Percentiles rank a stretch among this genome's conserved stretches.
These are phyloP conservation scores for Tiliacea aurago DNA, from an alignment of 2,888 invertebrate genomes.

Conservation along the genomic window DNA sequence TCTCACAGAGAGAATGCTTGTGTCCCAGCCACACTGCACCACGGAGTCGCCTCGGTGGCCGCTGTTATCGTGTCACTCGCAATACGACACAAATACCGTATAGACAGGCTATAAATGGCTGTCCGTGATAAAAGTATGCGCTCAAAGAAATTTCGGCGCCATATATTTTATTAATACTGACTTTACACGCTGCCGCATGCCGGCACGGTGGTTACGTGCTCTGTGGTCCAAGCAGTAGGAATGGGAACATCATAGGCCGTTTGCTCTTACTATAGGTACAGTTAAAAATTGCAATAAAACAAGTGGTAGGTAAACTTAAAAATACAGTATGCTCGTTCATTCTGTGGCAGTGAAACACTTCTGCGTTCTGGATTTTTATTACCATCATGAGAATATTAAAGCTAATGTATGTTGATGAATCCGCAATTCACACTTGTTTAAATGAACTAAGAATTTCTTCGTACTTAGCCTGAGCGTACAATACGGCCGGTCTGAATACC, in stretches of 20 bases:
- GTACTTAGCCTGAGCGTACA: background rate
- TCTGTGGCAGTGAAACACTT: conserved; percentile 49
- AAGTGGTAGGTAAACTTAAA: conserved; percentile 9
- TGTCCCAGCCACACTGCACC: background rate
- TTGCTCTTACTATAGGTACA: background rate
- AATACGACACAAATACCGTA: background rate
- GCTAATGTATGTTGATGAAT: background rate
- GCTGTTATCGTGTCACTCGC: background rate
- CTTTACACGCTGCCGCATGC: too few relatives aligned
- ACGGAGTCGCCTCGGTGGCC: background rate
- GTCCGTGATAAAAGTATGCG: too few relatives aligned
- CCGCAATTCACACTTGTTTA: background rate
- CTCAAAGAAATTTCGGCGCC: background rate
- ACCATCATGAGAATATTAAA: background rate
- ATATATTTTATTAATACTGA: background rate
- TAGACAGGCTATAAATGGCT: too few relatives aligned
- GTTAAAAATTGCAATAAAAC: conserved; percentile 16
- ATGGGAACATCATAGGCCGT: background rate
- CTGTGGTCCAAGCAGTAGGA: background rate
- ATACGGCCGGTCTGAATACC: too few relatives aligned
- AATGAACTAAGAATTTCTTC: background rate
- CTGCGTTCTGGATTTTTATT: conserved; percentile 44
- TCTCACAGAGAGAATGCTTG: background rate
- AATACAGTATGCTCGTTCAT: conserved; percentile 36
- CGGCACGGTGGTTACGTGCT: background rate